Base-by-base conservation (phyloP, 1,140 invertebrate species). In the Ganaspis sp. region DNA sequence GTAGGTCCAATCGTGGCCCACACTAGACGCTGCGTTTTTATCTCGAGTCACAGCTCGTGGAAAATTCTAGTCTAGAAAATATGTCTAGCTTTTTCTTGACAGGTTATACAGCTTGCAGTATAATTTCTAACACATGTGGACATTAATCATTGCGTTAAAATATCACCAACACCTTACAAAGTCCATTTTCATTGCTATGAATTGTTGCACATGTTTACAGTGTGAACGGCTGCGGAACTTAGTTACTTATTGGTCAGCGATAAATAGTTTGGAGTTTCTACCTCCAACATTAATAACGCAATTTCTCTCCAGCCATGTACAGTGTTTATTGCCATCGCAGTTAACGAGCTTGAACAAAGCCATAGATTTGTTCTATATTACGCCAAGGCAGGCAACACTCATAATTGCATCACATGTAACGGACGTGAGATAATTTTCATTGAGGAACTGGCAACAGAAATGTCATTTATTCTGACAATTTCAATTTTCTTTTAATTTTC, bases 311-410 rank as follows among this genome's bases (percentile, higher is more conserved):
- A 58, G 0, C 53, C 23, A 23, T 58, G 17, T 21, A 23, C 19
- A 23, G 8, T 64, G 54, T 64, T 64, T 23, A 64, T 64, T 23
- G 12, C 54, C 54, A 26, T 64, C 6, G 21, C 21, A 26, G 54
- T 64, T 64, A 64, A 64, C 49, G 49, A 53, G 49, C 49, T 53
- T 53, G 49, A 53, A 53, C 54, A 64, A 64, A 29, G 54, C 11
- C 23, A 64, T 29, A 26, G 45, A 49, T 26, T 64, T 64, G 54
- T 64, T n/a, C n/a, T 64, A 12, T 29, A 23, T 29, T 29, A 9
- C 54, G 2, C 12, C 21, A 15, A 49, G 23, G 21, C 17, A 12
- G 12, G 42, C n/a, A 9, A 49, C 5, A 49, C 42, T 49, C 42
- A n/a, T 49, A 49, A 49, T 64, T 23, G 23, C 21, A 12, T 23